phyloP scores from a whole-genome alignment of 1,140 invertebrate genomes.

The Pachyrhynchus sulphureomaculatus region DNA sequence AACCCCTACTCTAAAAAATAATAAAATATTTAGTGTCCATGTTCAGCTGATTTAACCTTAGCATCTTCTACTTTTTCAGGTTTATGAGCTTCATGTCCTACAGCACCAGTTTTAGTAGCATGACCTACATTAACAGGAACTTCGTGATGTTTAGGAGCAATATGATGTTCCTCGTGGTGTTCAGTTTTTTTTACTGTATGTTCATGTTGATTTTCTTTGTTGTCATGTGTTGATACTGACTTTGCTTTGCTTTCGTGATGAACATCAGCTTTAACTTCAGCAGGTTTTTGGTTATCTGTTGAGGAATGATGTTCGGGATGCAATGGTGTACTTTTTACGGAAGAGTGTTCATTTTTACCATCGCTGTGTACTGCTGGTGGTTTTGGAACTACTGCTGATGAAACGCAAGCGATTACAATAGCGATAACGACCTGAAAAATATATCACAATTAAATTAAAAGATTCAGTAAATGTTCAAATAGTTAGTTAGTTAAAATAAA shows the following conservation, averaged over 20 bases:
- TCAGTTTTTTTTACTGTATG: not conserved
- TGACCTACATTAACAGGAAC: not conserved
- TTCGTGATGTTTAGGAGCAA: not conserved
- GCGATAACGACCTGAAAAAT: not conserved
- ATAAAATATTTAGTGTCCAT: not conserved
- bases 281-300: not conserved
- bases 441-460: no score
- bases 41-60: not conserved
- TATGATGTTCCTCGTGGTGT: not conserved
- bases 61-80: not conserved
- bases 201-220: not conserved
- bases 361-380: not conserved
- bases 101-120: not conserved
- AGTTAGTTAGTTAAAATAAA: no score
- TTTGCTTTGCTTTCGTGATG: not conserved
- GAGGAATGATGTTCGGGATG: not conserved
- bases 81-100: not conserved
- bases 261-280: not conserved
- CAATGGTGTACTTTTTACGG: not conserved
- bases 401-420: not conserved
- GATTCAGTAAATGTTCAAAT: no score
- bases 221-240: not conserved
- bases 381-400: not conserved
- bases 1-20: no score
- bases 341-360: not conserved